Conservation (phyloP, 2,113 vertebrate genomes). For the Pongo pygmaeus region DNA sequence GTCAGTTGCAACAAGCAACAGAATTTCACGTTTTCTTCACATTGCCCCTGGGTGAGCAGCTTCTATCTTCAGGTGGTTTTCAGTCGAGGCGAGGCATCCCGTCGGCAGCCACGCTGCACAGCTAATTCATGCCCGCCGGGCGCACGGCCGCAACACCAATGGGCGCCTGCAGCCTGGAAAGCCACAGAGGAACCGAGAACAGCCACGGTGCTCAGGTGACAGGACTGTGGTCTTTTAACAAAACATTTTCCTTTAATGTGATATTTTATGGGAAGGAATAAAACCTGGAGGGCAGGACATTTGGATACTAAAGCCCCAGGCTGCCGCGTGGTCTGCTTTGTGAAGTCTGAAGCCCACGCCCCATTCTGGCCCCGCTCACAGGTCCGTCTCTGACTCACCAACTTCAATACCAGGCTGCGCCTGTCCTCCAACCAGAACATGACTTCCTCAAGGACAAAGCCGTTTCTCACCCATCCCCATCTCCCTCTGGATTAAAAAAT, state of each 20-base stretch:
- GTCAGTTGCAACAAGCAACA: rapidly evolving
- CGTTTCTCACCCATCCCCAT: rapidly evolving
- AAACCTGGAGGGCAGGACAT: not conserved
- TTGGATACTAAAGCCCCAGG: rapidly evolving
- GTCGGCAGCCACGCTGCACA: too few relatives aligned
- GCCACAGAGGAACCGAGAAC: rapidly evolving
- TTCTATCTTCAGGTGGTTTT: not conserved
- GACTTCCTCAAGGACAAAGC: not conserved
- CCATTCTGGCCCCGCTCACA: rapidly evolving
- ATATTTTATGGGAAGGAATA: not conserved
- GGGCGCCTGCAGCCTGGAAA: rapidly evolving
- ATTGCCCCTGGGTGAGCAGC: not conserved
- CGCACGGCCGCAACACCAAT: rapidly evolving
- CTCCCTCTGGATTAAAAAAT: not conserved
- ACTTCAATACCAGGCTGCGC: rapidly evolving
- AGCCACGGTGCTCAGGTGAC: rapidly evolving
- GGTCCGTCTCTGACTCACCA: not conserved
- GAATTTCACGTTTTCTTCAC: rapidly evolving
- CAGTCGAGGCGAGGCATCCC: not conserved
- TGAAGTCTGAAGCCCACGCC: not conserved
- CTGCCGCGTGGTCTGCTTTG: rapidly evolving
- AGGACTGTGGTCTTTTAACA: rapidly evolving
- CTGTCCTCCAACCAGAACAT: too few relatives aligned
- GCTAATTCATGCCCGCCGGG: too few relatives aligned
- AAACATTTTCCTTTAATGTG: not conserved